Evolutionary conservation across 1,140 invertebrate genomes (phyloP), one percentile per base, ranked within the genome.

Genomic region (Musca domestica): DNA sequence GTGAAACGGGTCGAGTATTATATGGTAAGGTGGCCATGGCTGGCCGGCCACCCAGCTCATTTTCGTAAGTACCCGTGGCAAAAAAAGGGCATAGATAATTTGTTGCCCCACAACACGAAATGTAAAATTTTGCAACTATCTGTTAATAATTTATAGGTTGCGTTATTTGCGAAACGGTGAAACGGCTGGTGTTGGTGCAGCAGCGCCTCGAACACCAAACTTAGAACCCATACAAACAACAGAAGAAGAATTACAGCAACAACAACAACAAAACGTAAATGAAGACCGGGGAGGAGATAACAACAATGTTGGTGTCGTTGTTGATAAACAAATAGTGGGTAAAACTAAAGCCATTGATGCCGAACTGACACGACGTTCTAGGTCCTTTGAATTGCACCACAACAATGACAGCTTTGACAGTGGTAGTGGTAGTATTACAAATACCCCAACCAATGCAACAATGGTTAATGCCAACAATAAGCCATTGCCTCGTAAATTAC

Each of bases 11-110:
- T 67, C 83, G 92, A 56, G 87, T 88, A 3, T 83, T 92, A 10
- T 90, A 91, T 82, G 89, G 89, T 54, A 85, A 85, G 68, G 83
- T 84, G 30, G 76, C 82, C 58, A 73, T 83, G 71, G 81, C 85
- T 22, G 87, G 88, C 64, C 81, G 92, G 68, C 92, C 92, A 19
- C 90, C 92, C 1, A 92, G 91, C 82, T 87, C 90, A 15, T 91
- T 93, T 76, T 92, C 90, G 89, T 91, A 84, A 83, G 76, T 79
- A 48, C 10, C 25, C 17, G 10, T n/a, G 19, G 20, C 15, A 52
- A 52, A 64, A 17, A 64, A 10, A 19, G 41, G 3, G 49, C n/a
- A n/a, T 17, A 41, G 51, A 48, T 7, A 52, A 34, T 27, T 51
- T 25, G 7, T 52, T 19, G 30, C 14, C 22, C 0, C 4, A 10